Base-by-base conservation (phyloP, 2,113 vertebrate species). In the Amblyornis subalaris region DNA sequence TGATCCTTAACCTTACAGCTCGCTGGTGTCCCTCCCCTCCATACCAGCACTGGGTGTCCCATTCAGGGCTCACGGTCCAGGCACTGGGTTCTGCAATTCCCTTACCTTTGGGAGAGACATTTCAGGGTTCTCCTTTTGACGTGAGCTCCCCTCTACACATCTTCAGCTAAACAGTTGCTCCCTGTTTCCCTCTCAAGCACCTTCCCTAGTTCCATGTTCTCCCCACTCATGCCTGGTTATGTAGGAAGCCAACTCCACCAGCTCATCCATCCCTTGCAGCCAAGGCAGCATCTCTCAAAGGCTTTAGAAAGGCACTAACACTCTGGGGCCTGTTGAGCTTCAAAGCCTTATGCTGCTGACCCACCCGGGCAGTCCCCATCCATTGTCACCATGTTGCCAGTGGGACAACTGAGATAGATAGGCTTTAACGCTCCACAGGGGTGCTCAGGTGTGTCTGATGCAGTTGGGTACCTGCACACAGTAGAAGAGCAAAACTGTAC, bases 201-300 rank as follows among this genome's bases (percentile, higher is more conserved):
- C 15, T 31, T 72, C 54, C 40, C 25, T 36, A 33, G 7, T 50
- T 88, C 35, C 35, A 19, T 24, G 26, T 29, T 80, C n/a, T 38
- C 23, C 19, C 24, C 0, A 0, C 45, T 94, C 50, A 10, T 1
- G 4, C n/a, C 8, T 12, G 22, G 8, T 42, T 79, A 17, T 18
- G 35, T 26, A 40, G 71, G 54, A 79, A 69, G 26, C 22, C 31
- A 57, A 5, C 85, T 66, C 54, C 17, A 23, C 29, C 4, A 70
- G 12, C 22, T 60, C 48, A 54, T 26, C 53, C 66, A 58, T 10
- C 12, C 35, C 38, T 40, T 47, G 31, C 45, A 75, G 53, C 44
- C 57, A 38, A 72, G 31, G 21, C 62, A 81, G 11, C 7, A 11
- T 18, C n/a, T 58, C 33, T 70, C 26, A 70, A 50, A 53, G 48